Evolutionary conservation across 1,140 invertebrate species (phyloP).

Genomic region (Lordiphosa clarofinis): DNA sequence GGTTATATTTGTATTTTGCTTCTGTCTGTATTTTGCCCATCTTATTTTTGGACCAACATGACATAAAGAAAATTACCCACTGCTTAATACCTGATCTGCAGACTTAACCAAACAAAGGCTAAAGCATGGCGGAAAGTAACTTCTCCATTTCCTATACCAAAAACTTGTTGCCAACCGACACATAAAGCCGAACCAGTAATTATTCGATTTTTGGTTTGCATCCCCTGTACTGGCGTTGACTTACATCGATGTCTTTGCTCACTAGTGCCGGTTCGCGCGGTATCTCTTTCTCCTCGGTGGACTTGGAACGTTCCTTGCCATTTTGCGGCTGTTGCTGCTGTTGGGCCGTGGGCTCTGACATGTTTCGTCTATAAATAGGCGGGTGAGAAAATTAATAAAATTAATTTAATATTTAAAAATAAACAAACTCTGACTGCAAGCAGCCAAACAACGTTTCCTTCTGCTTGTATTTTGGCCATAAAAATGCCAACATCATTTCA

Average conservation of each 20-base stretch:
- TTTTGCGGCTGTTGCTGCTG: constrained; percentile 61
- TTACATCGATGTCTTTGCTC: constrained; percentile 88
- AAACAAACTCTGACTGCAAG: constrained; percentile 43
- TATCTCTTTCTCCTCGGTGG: constrained; percentile 85
- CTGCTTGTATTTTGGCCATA: constrained; percentile 13
- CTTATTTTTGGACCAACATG: no score
- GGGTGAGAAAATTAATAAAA: constrained; percentile 62
- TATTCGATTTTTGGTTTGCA: not conserved
- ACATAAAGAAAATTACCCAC: no score
- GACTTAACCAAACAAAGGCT: no score
- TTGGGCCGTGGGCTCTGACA: constrained; percentile 74
- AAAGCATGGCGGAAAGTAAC: no score
- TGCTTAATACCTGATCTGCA: no score
- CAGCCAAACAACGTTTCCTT: constrained; percentile 24
- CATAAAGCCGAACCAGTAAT: not conserved
- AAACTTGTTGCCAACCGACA: no score
- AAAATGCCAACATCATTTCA: constrained; percentile 37
- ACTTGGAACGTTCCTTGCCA: constrained; percentile 76
- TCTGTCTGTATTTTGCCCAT: no score
- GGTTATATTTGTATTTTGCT: no score
- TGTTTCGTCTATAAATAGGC: constrained; percentile 61
- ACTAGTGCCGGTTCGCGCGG: constrained; percentile 91
- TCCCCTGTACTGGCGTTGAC: constrained; percentile 45
- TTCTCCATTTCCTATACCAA: no score
- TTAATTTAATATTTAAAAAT: constrained; percentile 63